phyloP scores from a whole-genome alignment of 2,113 vertebrate species.

The Anarrhichthys ocellatus region DNA sequence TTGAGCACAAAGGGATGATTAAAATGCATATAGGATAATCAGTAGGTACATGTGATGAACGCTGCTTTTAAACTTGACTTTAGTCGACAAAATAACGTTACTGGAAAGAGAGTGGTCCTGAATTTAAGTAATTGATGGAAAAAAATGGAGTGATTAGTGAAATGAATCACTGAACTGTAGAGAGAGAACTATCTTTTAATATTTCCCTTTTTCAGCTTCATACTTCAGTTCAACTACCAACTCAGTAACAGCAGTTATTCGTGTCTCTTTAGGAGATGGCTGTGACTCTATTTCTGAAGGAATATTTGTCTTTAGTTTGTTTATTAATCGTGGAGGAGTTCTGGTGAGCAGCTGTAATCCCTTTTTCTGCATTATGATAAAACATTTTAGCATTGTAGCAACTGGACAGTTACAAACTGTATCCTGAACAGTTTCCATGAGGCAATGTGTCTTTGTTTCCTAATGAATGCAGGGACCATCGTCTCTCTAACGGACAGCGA shows the following conservation, averaged over 20 bases:
- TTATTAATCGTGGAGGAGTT: not conserved
- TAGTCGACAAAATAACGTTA: conserved; percentile 30
- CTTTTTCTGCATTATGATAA: not conserved
- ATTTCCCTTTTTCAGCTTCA: not conserved
- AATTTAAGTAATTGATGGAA: conserved; percentile 13
- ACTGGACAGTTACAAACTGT: not conserved
- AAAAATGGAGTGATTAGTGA: conserved; percentile 9
- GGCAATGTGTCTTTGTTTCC: not conserved
- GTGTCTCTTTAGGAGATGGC: not conserved
- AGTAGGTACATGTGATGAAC: not conserved
- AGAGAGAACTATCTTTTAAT: conserved; percentile 21
- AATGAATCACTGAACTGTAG: conserved; percentile 15
- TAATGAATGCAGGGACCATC: not conserved
- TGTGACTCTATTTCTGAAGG: too few species aligned
- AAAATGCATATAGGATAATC: not conserved
- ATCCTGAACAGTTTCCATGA: not conserved
- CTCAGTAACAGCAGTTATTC: not conserved
- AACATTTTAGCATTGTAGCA: not conserved
- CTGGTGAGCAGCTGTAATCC: not conserved
- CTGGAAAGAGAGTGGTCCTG: conserved; percentile 20
- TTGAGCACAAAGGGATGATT: not conserved
- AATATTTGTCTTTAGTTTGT: not conserved
- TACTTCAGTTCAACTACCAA: not conserved
- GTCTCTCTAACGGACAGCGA: not conserved
- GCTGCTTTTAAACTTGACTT: not conserved